Evolutionary conservation across 23 tunicate species (phyloP), one percentile per base, ranked within the genome.

Genomic region (Phallusia fumigata): DNA sequence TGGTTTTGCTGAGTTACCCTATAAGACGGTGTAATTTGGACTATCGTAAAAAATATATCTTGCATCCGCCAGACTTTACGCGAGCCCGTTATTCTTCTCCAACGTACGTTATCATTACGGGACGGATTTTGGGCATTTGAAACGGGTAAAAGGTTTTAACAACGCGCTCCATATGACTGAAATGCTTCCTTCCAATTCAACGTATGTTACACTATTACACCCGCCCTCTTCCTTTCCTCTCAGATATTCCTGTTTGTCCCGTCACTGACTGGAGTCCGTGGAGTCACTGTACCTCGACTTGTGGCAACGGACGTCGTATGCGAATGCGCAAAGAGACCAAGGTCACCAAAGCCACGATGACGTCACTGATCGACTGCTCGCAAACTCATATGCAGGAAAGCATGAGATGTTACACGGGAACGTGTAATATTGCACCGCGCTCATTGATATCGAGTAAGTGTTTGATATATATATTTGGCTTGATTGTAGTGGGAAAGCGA

Each of bases 261-360:
- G 90, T 86, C 0, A 82, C 98, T 8, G 86, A 86, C 18, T 94
- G 98, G 98, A 75, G 84, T 19, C 0, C 83, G 19, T 94, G 98
- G 98, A 82, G 94, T 47, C 94, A 82, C 64, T 94, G 98, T 52
- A 89, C 98, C 13, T 90, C 94, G 10, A 94, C 98, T 12, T 94
- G 98, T 53, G 98, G 98, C 0, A 80, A 28, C 49, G 98, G 98
- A 28, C 82, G 88, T 16, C 77, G 88, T 18, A 31, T 89, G 83
- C 87, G 98, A 65, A 82, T 83, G 79, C 89, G 98, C 50, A n/a
- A 76, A 77, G 47, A 52, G 36, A 53, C 97, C 22, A 85, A 84
- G 65, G 89, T 87, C 30, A 88, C 92, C 76, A 88, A 84, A 64
- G 92, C 88, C 19, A 84, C 93, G 0, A 93, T 93, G 97, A 93